Base-by-base conservation (phyloP, 2,797 vertebrate genomes). In the Crax fasciolata region DNA sequence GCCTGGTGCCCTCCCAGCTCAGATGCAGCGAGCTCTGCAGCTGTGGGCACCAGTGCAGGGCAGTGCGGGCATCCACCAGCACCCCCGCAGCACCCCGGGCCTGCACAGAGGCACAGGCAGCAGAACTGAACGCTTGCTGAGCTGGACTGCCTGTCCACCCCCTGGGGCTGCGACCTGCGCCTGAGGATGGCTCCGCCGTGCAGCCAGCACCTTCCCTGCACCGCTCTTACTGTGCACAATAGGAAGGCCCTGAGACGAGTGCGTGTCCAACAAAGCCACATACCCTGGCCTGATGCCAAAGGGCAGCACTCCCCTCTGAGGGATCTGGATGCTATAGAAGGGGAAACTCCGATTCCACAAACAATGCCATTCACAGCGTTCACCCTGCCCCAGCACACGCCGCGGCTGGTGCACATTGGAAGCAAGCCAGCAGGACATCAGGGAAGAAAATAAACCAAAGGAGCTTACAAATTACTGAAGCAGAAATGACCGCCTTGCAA, bases 381-480 rank as follows among this genome's bases (percentile, higher is more conserved):
- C 21, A 0, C 30, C 49, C 80, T 67, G 28, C 32, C 57, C 32
- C 76, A 61, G 41, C 39, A 66, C 43, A 32, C 4, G 44, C 75
- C 57, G 57, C 1, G 4, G 59, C 71, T 70, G 55, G 51, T 24
- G 52, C 48, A 81, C 12, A 57, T 71, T 72, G 61, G 88, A 79
- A 81, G 86, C 52, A 79, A 21, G 51, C 32, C 65, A 35, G 43
- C 43, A 84, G 77, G 48, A 58, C 63, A 68, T 32, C 46, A 70
- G 38, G 49, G 57, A 85, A 75, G 81, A 57, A 90, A 90, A 82
- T 13, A 62, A 84, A 73, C 67, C 19, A 62, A 63, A 75, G 55
- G 3, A 90, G 87, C 55, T 84, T 55, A 57, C 68, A 84, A 96
- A 93, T 87, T 90, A 95, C 84, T 79, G 74, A 74, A 95, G 94